phyloP scores from a whole-genome alignment of 2,888 invertebrate genomes.

The Carabus problematicus region DNA sequence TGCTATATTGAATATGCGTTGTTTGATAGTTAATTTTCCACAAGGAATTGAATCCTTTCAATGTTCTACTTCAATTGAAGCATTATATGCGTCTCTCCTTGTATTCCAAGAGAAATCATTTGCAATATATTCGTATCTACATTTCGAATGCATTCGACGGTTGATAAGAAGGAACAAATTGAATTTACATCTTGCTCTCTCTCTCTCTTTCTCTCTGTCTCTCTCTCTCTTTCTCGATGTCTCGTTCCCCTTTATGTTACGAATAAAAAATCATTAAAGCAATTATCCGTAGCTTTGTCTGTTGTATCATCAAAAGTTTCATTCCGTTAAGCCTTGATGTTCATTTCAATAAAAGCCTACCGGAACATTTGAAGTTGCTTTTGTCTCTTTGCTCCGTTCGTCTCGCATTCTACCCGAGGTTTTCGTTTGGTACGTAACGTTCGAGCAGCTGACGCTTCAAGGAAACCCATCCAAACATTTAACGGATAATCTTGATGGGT shows the following conservation, averaged over 20 bases:
- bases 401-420: too few species aligned
- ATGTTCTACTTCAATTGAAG: constrained; percentile 1
- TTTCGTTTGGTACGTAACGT: too few species aligned
- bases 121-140: constrained; percentile 3
- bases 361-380: constrained; percentile 11
- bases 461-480: constrained; percentile 12
- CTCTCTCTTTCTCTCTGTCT: too few species aligned
- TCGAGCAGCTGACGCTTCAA: constrained; percentile 15
- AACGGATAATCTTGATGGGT: constrained; percentile 39
- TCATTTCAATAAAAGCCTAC: constrained; percentile 9
- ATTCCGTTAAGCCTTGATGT: constrained; percentile 15
- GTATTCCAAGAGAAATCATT: not conserved
- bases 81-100: not conserved
- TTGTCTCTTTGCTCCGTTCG: not conserved
- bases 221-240: too few species aligned
- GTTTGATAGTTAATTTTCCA: too few species aligned
- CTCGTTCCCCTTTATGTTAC: not conserved
- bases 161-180: constrained; percentile 32
- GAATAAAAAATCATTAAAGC: constrained; percentile 33
- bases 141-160: constrained; percentile 25
- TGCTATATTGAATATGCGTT: too few species aligned
- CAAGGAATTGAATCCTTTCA: too few species aligned
- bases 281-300: constrained; percentile 22
- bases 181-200: constrained; percentile 28
- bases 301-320: constrained; percentile 28